Base-by-base conservation (phyloP, 2,797 vertebrate genomes). In the Pelochelys cantorii region DNA sequence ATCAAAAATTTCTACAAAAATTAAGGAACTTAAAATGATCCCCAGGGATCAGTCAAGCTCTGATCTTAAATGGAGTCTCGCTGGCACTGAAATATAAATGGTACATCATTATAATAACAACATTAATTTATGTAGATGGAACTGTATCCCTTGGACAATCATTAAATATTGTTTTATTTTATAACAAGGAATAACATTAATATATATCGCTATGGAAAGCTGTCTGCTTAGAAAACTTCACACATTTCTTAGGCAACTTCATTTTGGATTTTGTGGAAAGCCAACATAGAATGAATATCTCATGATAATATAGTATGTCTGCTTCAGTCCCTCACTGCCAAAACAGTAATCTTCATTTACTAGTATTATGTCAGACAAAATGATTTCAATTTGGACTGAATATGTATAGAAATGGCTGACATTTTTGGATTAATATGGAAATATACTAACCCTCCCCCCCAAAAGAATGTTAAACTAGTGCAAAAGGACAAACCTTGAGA, bases 11-110 rank as follows among this genome's bases (percentile, higher is more conserved):
- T 11, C 81, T 22, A 85, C 84, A 89, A 59, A 81, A 79, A 9
- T 81, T 56, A 10, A 85, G 57, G 3, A 92, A 89, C 1, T 10
- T 71, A 89, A 92, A 2, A 15, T 9, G 65, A 7, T 81, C 56
- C 8, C 7, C 3, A 1, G 57, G 53, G 83, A 87, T 87, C 81
- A 34, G 17, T 68, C 15, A 34, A 31, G 31, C 31, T 68, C n/a
- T n/a, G 15, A n/a, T 68, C 31, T 88, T 92, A 74, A 84, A 85
- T 80, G 0, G 7, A 80, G 20, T 6, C 82, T 62, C 82, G 4
- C 34, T 88, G 12, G 7, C 53, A 94, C 84, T 79, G 68, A 91
- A 89, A 94, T 87, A 71, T 84, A 5, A n/a, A 55, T 93, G 84
- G 90, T 91, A 53, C 6, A 5, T 57, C 22, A 83, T 71, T 90